Evolutionary conservation across 2,888 invertebrate genomes (phyloP).

Genomic region (Polyommatus iphigenia): DNA sequence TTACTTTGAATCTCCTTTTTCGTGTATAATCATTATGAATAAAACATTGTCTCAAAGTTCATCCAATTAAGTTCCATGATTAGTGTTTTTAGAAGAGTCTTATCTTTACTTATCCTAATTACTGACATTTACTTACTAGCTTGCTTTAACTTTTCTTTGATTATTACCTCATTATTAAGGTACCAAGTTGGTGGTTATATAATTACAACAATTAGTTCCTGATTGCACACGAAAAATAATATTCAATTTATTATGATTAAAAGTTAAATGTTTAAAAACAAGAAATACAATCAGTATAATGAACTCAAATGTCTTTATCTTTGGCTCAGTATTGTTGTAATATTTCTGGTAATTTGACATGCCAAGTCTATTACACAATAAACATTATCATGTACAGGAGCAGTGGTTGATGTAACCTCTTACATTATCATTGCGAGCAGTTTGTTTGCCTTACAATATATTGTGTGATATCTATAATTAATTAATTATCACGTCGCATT

Average conservation of each 20-base stretch:
- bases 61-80: too few relatives aligned
- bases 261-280: neutral
- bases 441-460: slow-evolving; percentile 1
- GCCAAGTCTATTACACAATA: slow-evolving; percentile 16
- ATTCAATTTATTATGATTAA: neutral
- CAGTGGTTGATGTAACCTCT: slow-evolving; percentile 13
- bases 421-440: slow-evolving; percentile 9
- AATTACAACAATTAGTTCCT: neutral
- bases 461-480: neutral
- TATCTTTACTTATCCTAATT: too few relatives aligned
- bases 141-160: too few relatives aligned
- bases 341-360: slow-evolving; percentile 17
- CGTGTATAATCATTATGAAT: too few relatives aligned
- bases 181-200: neutral
- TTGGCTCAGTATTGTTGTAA: slow-evolving; percentile 2
- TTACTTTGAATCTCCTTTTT: too few relatives aligned
- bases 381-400: slow-evolving; percentile 27
- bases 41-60: too few relatives aligned
- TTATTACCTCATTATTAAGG: too few relatives aligned
- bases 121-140: too few relatives aligned
- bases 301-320: slow-evolving; percentile 2
- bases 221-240: neutral
- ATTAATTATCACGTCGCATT: neutral
- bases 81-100: too few relatives aligned
- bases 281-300: neutral